Base-by-base conservation (phyloP, 2,797 vertebrate genomes). In the Corythornis leucogaster region DNA sequence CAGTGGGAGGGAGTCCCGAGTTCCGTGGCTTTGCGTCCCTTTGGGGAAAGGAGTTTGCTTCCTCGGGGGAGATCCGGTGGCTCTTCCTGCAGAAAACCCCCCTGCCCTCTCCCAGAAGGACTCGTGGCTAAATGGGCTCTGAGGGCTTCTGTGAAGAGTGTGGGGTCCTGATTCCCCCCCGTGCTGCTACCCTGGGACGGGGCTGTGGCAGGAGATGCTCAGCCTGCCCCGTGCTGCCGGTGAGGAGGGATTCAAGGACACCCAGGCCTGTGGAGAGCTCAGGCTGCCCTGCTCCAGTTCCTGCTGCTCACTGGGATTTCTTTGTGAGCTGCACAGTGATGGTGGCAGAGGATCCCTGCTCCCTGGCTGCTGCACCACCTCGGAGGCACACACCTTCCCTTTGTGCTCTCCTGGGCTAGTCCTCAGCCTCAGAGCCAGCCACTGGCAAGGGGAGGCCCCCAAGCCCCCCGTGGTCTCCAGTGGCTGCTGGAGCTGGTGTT, bases 231-330 rank as follows among this genome's bases (percentile, higher is more conserved):
- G 0, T 38, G 62, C 80, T 64, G 82, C 69, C 9, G 80, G 45
- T 0, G 1, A 45, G 80, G 55, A 68, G 70, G 85, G 40, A 84
- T 57, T 88, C 90, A 94, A 96, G 94, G 93, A 67, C 90, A 82
- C 45, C 20, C n/a, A 8, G 66, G 68, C 59, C 0, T 1, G 33
- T 12, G 43, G 58, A 79, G 77, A 58, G 59, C 85, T 69, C 4
- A 2, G 50, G 64, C 71, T 62, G 80, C 67, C 38, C 64, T 88
- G 83, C 75, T 88, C 80, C 86, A 82, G 68, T 91, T 94, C 67
- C 78, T 51, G 53, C 85, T 82, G 70, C 89, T 86, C 61, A 2
- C 50, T 45, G 83, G 87, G 85, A 81, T 95, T 94, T 92, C 74
- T 76, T n/a, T 76, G 63, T 0, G 0, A 87, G 20, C 64, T 78